Conservation (phyloP, 1,140 invertebrate species). For the Druon quercuslanigerum region DNA sequence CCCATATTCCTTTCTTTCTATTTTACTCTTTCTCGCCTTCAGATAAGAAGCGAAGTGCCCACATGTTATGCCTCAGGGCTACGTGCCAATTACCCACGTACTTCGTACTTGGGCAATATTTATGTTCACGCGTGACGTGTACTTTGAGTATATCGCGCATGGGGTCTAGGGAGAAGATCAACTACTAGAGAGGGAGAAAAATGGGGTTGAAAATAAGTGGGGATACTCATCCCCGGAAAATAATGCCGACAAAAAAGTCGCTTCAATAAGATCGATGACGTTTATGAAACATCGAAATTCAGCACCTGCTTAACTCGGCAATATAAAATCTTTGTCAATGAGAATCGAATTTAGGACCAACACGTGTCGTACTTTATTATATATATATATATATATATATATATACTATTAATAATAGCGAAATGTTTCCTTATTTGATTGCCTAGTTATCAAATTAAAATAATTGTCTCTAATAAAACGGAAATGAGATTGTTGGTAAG, state of each 20-base stretch:
- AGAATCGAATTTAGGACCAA: neutral
- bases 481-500: too few relatives aligned
- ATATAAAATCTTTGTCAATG: neutral
- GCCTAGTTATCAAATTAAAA: too few relatives aligned
- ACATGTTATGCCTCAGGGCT: conserved; percentile 31
- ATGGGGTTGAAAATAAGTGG: conserved; percentile 17
- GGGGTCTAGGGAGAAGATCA: conserved; percentile 3
- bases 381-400: too few relatives aligned
- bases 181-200: conserved; percentile 1
- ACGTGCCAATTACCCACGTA: conserved; percentile 39
- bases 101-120: conserved; percentile 32
- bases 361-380: too few relatives aligned
- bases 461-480: too few relatives aligned
- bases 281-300: neutral
- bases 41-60: conserved; percentile 17
- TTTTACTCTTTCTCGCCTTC: neutral
- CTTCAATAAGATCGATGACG: conserved; percentile 19
- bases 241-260: conserved; percentile 11
- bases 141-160: conserved; percentile 2
- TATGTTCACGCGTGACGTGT: conserved; percentile 32
- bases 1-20: neutral
- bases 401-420: too few relatives aligned
- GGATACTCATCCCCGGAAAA: neutral
- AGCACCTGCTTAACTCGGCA: neutral
- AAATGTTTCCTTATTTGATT: too few relatives aligned